Percentiles rank a stretch among this genome's conserved stretches.
These are phyloP conservation scores for Otus sunia DNA, from an alignment of 2,113 vertebrate species.

Conservation along the genomic window DNA sequence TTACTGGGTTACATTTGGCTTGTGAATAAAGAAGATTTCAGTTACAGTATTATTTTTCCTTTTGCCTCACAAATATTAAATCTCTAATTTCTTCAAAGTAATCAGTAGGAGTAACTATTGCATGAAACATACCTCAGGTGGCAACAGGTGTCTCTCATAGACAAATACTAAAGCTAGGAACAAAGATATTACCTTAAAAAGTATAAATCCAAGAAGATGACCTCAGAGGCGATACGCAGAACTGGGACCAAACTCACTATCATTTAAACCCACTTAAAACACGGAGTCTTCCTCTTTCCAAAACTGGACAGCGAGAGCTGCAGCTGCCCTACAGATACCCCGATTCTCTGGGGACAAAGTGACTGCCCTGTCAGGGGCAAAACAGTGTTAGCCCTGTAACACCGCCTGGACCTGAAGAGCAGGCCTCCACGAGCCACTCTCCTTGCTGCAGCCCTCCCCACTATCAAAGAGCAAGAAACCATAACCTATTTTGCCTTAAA, in stretches of 20 bases:
- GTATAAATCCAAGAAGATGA: slow-evolving; percentile 17
- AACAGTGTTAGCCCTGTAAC: not conserved
- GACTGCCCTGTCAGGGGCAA: not conserved
- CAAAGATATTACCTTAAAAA: slow-evolving; percentile 6
- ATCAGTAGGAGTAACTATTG: not conserved
- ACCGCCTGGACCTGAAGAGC: not conserved
- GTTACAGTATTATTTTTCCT: slow-evolving; percentile 17
- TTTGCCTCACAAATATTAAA: slow-evolving; percentile 15
- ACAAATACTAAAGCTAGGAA: not conserved
- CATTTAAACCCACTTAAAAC: not conserved
- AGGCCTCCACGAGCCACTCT: not conserved
- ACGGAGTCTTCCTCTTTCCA: not conserved
- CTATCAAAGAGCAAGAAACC: not conserved
- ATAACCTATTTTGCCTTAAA: slow-evolving; percentile 2
- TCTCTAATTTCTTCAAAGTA: not conserved
- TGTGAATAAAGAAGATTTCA: slow-evolving; percentile 60
- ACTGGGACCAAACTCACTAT: not conserved
- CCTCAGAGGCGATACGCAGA: not conserved
- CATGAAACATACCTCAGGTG: slow-evolving; percentile 12
- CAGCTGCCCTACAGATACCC: not conserved
- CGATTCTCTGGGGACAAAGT: not conserved
- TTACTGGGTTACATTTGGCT: not conserved
- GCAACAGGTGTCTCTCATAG: not conserved
- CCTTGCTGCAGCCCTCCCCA: not conserved
- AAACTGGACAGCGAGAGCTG: not conserved